Conservation (phyloP, 2,797 vertebrate genomes). For the Hipposideros larvatus region DNA sequence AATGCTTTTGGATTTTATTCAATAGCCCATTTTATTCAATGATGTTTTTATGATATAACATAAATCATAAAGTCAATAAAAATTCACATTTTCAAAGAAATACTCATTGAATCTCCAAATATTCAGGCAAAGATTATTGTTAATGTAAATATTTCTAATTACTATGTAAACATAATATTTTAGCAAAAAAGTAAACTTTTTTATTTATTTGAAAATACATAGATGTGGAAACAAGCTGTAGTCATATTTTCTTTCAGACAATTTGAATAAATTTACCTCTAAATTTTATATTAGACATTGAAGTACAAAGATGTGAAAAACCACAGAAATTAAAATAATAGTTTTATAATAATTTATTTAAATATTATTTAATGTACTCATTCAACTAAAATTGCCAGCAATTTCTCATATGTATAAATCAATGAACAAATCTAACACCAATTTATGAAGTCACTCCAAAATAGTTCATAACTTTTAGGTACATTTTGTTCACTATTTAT, state of each 20-base stretch:
- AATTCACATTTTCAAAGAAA: background rate
- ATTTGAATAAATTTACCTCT: background rate
- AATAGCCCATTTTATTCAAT: background rate
- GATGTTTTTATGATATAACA: background rate
- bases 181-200: background rate
- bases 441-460: background rate
- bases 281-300: background rate
- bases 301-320: background rate
- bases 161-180: background rate
- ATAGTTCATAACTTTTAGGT: background rate
- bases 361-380: background rate
- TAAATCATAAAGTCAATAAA: background rate
- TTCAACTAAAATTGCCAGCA: background rate
- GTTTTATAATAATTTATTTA: background rate
- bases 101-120: background rate
- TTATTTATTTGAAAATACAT: background rate
- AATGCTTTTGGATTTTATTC: background rate
- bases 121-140: background rate
- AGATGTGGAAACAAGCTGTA: background rate
- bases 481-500: background rate
- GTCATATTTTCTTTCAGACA: background rate
- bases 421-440: background rate
- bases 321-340: background rate
- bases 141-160: constrained; percentile 5
- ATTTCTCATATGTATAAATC: background rate